Evolutionary conservation across 2,113 vertebrate genomes (phyloP).

Genomic region (Rousettus leschenaultii): DNA sequence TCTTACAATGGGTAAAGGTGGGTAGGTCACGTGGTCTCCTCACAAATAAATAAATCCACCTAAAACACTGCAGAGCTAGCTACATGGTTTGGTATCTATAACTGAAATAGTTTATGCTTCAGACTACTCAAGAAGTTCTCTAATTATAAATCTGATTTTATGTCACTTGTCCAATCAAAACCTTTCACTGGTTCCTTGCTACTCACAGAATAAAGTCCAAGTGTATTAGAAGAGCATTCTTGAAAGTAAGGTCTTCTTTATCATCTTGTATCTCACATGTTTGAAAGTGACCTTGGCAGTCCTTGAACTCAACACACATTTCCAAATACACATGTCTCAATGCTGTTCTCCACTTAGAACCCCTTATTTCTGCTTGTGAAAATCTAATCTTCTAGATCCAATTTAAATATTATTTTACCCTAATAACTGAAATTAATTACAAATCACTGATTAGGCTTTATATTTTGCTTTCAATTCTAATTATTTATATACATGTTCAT

Average conservation of each 20-base stretch:
- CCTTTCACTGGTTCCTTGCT: background rate
- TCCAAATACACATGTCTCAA: background rate
- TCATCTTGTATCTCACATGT: background rate
- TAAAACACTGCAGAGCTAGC: background rate
- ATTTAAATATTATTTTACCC: slow-evolving; percentile 5
- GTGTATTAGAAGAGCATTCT: background rate
- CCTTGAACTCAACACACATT: background rate
- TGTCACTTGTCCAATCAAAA: background rate
- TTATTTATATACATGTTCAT: background rate
- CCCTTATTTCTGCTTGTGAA: background rate
- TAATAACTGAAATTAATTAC: background rate
- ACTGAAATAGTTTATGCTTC: background rate
- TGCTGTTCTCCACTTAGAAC: background rate
- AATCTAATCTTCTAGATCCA: background rate
- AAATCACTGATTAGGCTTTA: background rate
- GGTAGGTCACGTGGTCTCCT: background rate
- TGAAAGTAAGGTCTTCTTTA: background rate
- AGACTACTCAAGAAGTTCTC: background rate
- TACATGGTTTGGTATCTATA: background rate
- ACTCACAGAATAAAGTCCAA: background rate
- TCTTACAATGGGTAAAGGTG: background rate
- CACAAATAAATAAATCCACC: background rate
- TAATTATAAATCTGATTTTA: background rate
- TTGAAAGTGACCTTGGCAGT: background rate
- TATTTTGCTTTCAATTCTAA: slow-evolving; percentile 27